Percentiles rank a stretch among this genome's conserved stretches.
Conservation (phyloP, 2,888 invertebrate genomes). For the Lepidonotus clava region DNA sequence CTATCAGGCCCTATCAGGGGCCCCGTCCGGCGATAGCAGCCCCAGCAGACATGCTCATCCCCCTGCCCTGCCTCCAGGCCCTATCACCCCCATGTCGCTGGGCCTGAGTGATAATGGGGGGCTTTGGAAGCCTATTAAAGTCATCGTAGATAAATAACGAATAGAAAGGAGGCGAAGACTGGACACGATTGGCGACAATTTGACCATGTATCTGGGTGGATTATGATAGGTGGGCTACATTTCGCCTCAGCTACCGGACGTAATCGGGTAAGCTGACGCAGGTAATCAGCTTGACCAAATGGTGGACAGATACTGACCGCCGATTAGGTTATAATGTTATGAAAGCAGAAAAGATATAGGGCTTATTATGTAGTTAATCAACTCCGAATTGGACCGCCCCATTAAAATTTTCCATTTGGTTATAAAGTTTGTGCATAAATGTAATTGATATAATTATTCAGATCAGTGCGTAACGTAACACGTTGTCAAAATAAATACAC, state of each 20-base stretch:
- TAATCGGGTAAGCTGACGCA: neutral
- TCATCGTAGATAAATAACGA: neutral
- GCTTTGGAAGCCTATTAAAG: slow-evolving; percentile 11
- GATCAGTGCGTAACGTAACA: too few relatives aligned
- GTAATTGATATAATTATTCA: too few relatives aligned
- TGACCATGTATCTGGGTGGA: neutral
- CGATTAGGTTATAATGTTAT: too few relatives aligned
- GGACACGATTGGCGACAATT: neutral
- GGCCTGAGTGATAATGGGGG: neutral
- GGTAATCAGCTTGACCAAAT: too few relatives aligned
- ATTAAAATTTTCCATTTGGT: too few relatives aligned
- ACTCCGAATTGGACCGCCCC: too few relatives aligned
- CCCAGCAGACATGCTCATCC: neutral
- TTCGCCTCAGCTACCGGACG: neutral
- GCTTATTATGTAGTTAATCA: too few relatives aligned
- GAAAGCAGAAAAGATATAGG: neutral
- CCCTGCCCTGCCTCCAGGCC: neutral
- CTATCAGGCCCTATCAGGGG: neutral
- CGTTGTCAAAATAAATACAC: too few relatives aligned
- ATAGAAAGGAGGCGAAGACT: neutral
- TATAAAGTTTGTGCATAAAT: too few relatives aligned
- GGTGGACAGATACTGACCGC: too few relatives aligned
- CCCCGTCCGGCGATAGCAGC: neutral
- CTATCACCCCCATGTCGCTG: neutral
- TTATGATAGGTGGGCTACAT: neutral